Evolutionary conservation across 2,797 vertebrate genomes (phyloP).

Genomic region (Aplochiton taeniatus): DNA sequence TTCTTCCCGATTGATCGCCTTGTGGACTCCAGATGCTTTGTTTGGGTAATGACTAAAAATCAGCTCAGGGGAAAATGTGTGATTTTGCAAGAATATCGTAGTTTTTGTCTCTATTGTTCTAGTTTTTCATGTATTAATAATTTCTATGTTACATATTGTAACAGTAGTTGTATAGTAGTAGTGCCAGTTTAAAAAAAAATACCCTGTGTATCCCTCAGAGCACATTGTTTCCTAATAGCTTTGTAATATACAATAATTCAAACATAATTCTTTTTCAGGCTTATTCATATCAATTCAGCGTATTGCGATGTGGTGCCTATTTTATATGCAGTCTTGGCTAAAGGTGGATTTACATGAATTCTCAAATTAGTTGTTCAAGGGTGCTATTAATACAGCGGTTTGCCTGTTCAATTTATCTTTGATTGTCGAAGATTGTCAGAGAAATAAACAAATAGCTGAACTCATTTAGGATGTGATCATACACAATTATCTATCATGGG

Average conservation of each 20-base stretch:
- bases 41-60: constrained; percentile 52
- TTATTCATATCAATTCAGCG: too few species aligned
- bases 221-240: too few species aligned
- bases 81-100: constrained; percentile 12
- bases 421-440: constrained; percentile 14
- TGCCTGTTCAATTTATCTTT: constrained; percentile 11
- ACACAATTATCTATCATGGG: constrained; percentile 42
- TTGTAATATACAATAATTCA: too few species aligned
- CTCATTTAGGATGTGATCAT: constrained; percentile 47
- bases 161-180: too few species aligned
- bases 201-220: too few species aligned
- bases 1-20: constrained; percentile 52
- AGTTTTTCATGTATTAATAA: not conserved
- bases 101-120: too few species aligned
- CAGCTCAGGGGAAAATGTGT: constrained; percentile 25
- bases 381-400: not conserved
- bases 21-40: constrained; percentile 57
- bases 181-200: too few species aligned
- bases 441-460: constrained; percentile 32
- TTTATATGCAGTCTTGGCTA: too few species aligned
- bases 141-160: constrained; percentile 14
- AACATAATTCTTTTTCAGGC: too few species aligned
- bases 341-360: not conserved
- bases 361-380: constrained; percentile 6
- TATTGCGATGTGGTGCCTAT: too few species aligned